phyloP scores from a whole-genome alignment of 2,797 vertebrate genomes.

The Mycteria americana region DNA sequence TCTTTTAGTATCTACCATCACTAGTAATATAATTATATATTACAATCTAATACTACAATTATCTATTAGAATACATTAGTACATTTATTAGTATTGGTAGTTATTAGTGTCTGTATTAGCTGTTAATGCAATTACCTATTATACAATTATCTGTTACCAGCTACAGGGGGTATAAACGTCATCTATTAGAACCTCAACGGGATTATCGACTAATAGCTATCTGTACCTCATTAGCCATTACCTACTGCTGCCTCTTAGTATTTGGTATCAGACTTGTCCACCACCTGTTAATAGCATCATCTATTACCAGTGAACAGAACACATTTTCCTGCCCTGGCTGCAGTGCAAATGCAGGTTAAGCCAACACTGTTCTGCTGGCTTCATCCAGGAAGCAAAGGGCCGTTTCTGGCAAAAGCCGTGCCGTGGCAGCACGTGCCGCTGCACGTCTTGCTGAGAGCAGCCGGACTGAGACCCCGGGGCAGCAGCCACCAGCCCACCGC shows the following conservation, averaged over 20 bases:
- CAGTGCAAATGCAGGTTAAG: not conserved
- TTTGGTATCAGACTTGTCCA: accelerated
- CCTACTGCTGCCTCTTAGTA: not conserved
- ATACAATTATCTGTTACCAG: not conserved
- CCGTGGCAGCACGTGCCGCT: accelerated
- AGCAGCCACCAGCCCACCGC: not conserved
- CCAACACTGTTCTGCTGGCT: not conserved
- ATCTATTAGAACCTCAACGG: not conserved
- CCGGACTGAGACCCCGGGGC: not conserved
- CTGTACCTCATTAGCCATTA: not conserved
- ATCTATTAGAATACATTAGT: too few species aligned
- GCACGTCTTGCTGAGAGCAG: not conserved
- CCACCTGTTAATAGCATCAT: not conserved
- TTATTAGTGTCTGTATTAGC: not conserved
- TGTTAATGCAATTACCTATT: not conserved
- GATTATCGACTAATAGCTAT: too few species aligned
- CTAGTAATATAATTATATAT: not conserved
- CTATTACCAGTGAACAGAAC: not conserved
- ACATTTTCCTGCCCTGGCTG: not conserved
- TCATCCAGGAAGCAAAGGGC: not conserved
- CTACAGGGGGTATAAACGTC: accelerated
- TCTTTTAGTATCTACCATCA: not conserved
- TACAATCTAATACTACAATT: not conserved
- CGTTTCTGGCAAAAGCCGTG: accelerated
- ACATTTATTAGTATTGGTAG: too few species aligned